Evolutionary conservation across 2,113 vertebrate genomes (phyloP).

Genomic region (Athene cunicularia): DNA sequence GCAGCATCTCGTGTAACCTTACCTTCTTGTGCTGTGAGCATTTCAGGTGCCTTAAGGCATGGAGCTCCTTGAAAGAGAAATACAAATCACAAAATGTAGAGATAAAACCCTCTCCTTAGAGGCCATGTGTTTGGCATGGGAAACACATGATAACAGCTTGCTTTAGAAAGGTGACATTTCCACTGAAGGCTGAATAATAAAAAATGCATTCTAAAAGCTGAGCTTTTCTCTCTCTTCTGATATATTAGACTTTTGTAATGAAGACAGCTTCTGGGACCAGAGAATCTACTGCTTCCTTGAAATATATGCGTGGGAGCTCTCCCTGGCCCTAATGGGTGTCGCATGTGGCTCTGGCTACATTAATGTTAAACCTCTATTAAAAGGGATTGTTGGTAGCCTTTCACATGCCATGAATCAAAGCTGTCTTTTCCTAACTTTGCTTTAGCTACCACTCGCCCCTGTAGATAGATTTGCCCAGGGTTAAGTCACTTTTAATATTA

Average conservation of each 20-base stretch:
- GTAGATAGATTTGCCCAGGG: constrained; percentile 7
- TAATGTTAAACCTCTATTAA: constrained; percentile 49
- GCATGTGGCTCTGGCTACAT: constrained; percentile 14
- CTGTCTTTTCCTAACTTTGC: constrained; percentile 47
- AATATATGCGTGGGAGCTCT: constrained; percentile 49
- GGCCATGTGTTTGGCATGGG: constrained; percentile 86
- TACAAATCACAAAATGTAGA: constrained; percentile 86
- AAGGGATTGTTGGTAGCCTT: constrained; percentile 33
- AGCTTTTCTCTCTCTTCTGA: constrained; percentile 63
- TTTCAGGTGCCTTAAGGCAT: constrained; percentile 86
- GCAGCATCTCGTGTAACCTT: constrained; percentile 33
- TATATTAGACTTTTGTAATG: constrained; percentile 71
- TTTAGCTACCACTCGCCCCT: neutral
- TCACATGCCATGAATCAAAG: constrained; percentile 21
- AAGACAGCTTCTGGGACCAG: constrained; percentile 71
- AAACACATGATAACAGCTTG: constrained; percentile 84
- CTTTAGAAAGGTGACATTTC: constrained; percentile 92
- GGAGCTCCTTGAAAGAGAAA: constrained; percentile 93
- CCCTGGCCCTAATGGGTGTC: constrained; percentile 62
- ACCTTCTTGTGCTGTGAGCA: constrained; percentile 76
- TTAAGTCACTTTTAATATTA: constrained; percentile 54
- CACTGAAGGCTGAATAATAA: constrained; percentile 84
- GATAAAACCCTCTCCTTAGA: constrained; percentile 88
- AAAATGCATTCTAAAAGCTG: constrained; percentile 75
- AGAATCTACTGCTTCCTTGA: constrained; percentile 62